Evolutionary conservation across 2,888 invertebrate species (phyloP).

Genomic region (Syritta pipiens): DNA sequence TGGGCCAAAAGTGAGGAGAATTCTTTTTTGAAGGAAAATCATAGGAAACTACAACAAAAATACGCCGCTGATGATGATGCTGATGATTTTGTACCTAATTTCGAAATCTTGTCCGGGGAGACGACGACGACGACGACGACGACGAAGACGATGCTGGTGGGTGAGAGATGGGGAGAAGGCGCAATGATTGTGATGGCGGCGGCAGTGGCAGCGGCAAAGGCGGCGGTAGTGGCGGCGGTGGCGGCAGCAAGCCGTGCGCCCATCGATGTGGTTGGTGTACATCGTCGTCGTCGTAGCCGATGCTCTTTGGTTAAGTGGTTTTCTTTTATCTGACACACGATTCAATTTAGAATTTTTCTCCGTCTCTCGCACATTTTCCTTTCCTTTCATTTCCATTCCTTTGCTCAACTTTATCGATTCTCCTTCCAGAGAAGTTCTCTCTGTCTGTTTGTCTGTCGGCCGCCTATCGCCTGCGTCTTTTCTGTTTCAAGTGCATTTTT

Average conservation of each 20-base stretch:
- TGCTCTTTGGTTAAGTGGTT: conserved; percentile 65
- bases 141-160: too few species aligned
- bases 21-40: conserved; percentile 42
- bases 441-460: conserved; percentile 5
- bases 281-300: too few species aligned
- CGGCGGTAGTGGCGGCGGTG: conserved; percentile 8
- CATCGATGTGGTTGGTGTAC: conserved; percentile 31
- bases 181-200: conserved; percentile 41
- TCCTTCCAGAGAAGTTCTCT: neutral
- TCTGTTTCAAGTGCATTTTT: conserved; percentile 53
- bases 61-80: conserved; percentile 15
- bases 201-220: conserved; percentile 2
- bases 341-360: conserved; percentile 47
- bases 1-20: neutral
- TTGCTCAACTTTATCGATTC: conserved; percentile 24
- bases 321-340: conserved; percentile 62
- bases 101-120: conserved; percentile 45
- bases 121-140: conserved; percentile 30
- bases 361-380: conserved; percentile 16
- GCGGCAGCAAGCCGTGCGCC: neutral
- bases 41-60: conserved; percentile 14
- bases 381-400: neutral
- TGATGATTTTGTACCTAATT: conserved; percentile 54
- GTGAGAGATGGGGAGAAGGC: conserved; percentile 11
- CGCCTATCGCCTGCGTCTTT: neutral